A percentile compares a stretch with the other conserved stretches of the same genome.
phyloP scores from a whole-genome alignment of 2,113 vertebrate genomes.

The Hemiscyllium ocellatum region DNA sequence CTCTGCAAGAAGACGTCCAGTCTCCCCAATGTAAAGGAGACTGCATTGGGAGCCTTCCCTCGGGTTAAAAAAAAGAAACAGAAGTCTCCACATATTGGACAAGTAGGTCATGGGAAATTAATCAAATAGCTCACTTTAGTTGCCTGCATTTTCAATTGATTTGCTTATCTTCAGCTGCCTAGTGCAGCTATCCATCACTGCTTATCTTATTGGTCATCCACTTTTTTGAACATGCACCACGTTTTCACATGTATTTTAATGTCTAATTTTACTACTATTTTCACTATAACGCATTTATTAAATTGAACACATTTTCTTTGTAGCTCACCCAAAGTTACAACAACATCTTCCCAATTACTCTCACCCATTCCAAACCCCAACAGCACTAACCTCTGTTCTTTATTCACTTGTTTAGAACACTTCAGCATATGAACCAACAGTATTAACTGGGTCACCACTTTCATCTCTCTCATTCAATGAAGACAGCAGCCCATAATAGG shows the following conservation, averaged over 20 bases:
- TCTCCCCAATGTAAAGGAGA: no score
- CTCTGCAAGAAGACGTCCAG: no score
- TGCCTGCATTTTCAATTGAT: not conserved
- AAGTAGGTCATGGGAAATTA: not conserved
- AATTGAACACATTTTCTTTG: not conserved
- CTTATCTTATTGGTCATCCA: constrained; percentile 10
- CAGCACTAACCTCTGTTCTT: no score
- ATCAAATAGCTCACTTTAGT: not conserved
- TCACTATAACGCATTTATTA: not conserved
- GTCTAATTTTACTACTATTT: not conserved
- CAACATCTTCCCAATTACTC: no score
- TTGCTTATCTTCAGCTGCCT: not conserved
- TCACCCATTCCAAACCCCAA: no score
- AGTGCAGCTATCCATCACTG: not conserved
- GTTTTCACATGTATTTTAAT: not conserved
- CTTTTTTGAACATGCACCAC: not conserved
- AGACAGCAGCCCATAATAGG: no score
- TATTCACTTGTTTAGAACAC: no score
- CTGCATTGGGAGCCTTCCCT: no score
- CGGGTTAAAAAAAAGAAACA: not conserved
- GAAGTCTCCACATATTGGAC: not conserved
- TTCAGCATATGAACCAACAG: no score
- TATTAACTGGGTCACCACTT: no score
- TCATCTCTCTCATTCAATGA: no score
- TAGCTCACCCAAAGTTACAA: not conserved